These are phyloP conservation scores for Mylabris sibirica DNA, from an alignment of 2,888 invertebrate species.

Conservation along the genomic window DNA sequence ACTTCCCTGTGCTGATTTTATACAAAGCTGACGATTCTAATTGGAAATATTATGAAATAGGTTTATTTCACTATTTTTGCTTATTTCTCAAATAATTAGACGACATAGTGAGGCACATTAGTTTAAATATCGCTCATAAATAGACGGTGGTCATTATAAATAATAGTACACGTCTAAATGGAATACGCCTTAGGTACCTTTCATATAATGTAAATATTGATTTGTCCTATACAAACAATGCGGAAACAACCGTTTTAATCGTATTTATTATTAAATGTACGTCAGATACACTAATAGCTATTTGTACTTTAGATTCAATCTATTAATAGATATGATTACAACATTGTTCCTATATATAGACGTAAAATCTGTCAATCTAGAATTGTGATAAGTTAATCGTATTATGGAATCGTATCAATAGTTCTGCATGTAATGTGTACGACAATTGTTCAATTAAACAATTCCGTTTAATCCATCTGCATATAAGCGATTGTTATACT, in stretches of 20 bases:
- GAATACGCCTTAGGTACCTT: not conserved
- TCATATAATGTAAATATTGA: not conserved
- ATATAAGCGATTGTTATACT: not conserved
- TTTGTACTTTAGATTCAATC: constrained; percentile 5
- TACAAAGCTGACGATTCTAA: no score
- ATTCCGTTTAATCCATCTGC: not conserved
- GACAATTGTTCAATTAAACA: not conserved
- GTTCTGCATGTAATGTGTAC: not conserved
- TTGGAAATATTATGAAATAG: no score
- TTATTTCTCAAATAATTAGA: no score
- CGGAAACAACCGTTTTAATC: not conserved
- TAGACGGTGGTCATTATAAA: not conserved
- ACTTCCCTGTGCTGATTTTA: no score
- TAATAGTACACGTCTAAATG: no score
- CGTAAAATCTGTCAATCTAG: not conserved
- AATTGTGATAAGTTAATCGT: not conserved
- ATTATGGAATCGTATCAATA: not conserved
- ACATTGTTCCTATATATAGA: not conserved
- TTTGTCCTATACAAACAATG: not conserved
- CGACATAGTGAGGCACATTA: no score
- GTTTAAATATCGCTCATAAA: not conserved
- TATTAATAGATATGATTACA: not conserved
- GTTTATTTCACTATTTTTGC: no score
- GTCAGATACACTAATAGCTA: not conserved
- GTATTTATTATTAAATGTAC: not conserved